Evolutionary conservation across 2,797 vertebrate species (phyloP), one percentile per base, ranked within the genome.

Genomic region (Poliocrania exsul): DNA sequence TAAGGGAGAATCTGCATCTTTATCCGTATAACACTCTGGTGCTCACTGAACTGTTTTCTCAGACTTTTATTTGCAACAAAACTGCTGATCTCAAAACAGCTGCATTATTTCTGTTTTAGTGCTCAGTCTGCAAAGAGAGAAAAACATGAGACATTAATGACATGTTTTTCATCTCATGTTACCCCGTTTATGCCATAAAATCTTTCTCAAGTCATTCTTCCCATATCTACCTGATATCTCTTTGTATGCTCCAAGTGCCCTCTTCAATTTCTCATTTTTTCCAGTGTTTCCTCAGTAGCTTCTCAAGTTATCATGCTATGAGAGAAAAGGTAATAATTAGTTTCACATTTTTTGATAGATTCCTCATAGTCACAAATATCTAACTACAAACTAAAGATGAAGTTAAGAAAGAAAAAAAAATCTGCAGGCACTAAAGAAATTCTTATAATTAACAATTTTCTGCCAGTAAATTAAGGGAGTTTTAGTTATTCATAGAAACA

Each of bases 251-350:
- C 21, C 65, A 79, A 17, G 84, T 97, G 47, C 72, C 61, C 38
- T 84, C 70, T 92, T 81, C 86, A 91, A 60, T 94, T 95, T 94
- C 89, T 97, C 82, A 92, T 88, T 88, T 96, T 97, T 95, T 89
- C 91, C 82, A 79, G 24, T 72, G 61, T 46, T 83, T 87, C 86
- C 85, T 97, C 78, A 92, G 28, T 66, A 93, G 37, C 50, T 96
- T 96, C 82, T 94, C 73, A 94, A 84, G 95, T 86, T 73, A 94
- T 65, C 49, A 88, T 73, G 89, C 95, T 97, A 96, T 82, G 54
- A 33, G 81, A 95, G 81, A 95, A 93, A 96, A 93, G 24, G 54
- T 97, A 97, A 97, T 97, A 97, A 97, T 95, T 97, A 97, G 80
- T 61, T 65, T 96, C 83, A 94, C 79, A 81, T 90, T 97, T 96